Conservation (phyloP, 2,888 invertebrate genomes). For the Pelosia muscerda region DNA sequence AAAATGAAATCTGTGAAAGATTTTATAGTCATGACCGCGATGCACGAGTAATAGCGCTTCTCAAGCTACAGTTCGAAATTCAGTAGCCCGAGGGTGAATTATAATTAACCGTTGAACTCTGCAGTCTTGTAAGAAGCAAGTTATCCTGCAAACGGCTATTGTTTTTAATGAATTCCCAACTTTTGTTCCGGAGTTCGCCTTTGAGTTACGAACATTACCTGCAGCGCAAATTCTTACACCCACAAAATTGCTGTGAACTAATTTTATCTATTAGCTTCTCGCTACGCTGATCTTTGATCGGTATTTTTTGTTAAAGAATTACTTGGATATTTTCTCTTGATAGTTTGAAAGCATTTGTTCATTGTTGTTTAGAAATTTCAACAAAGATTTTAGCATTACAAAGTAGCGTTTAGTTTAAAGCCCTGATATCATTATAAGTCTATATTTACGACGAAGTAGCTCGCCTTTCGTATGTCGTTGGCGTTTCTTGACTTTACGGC, state of each 20-base stretch:
- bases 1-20: slow-evolving; percentile 17
- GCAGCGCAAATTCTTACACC: slow-evolving; percentile 60
- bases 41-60: slow-evolving; percentile 49
- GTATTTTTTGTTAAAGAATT: slow-evolving; percentile 7
- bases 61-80: slow-evolving; percentile 48
- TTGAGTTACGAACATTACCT: slow-evolving; percentile 61
- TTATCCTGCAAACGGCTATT: slow-evolving; percentile 64
- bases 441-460: slow-evolving; percentile 27
- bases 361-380: slow-evolving; percentile 8
- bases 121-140: slow-evolving; percentile 57
- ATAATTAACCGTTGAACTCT: slow-evolving; percentile 68
- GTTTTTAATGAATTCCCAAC: slow-evolving; percentile 72
- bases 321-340: not conserved
- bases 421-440: slow-evolving; percentile 24
- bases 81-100: slow-evolving; percentile 63
- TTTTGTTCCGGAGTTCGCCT: slow-evolving; percentile 54
- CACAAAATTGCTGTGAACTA: slow-evolving; percentile 25
- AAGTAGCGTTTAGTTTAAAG: slow-evolving; percentile 2
- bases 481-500: slow-evolving; percentile 32
- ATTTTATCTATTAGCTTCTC: slow-evolving; percentile 24
- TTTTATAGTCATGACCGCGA: slow-evolving; percentile 17
- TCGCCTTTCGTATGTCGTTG: slow-evolving; percentile 29
- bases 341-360: slow-evolving; percentile 16
- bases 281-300: slow-evolving; percentile 18
- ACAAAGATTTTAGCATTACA: slow-evolving; percentile 6